phyloP scores from a whole-genome alignment of 2,113 vertebrate species.

The Thymallus thymallus region DNA sequence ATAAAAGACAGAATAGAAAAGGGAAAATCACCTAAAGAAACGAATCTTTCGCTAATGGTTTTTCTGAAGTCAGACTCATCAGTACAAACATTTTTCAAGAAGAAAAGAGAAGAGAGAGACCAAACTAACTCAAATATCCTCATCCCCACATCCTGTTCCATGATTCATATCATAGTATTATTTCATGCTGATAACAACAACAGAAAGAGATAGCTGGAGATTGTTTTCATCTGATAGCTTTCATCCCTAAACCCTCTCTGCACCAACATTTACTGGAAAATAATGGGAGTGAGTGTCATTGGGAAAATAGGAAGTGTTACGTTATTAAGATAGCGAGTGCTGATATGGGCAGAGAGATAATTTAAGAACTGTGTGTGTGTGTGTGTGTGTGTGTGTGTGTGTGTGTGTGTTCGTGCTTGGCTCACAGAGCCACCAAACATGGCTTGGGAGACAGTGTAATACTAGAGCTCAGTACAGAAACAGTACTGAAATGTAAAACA shows the following conservation, averaged over 20 bases:
- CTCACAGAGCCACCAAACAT: background rate
- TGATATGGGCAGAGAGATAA: slow-evolving; percentile 40
- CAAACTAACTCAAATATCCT: background rate
- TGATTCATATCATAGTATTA: slow-evolving; percentile 40
- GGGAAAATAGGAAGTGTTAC: slow-evolving; percentile 49
- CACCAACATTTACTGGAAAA: slow-evolving; percentile 36
- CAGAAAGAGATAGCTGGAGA: slow-evolving; percentile 18
- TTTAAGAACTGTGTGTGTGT: slow-evolving; percentile 19
- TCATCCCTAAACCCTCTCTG: slow-evolving; percentile 22
- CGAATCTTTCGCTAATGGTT: slow-evolving; percentile 27
- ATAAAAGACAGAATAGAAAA: slow-evolving; percentile 19
- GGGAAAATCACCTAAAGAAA: slow-evolving; percentile 31
- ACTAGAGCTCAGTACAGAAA: background rate
- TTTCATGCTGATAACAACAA: slow-evolving; percentile 37
- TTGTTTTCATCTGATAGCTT: slow-evolving; percentile 43
- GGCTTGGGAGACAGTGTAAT: slow-evolving; percentile 4
- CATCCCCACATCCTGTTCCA: slow-evolving; percentile 8
- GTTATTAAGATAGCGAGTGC: slow-evolving; percentile 56
- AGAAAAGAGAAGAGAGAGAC: background rate
- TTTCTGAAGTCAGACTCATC: slow-evolving; percentile 6
- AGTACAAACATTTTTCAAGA: background rate
- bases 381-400: no score
- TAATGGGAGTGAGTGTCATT: slow-evolving; percentile 38
- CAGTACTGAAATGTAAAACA: no score
- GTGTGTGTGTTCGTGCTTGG: no score